Conservation (phyloP, 1,140 invertebrate genomes). For the Heliconius hermathena region DNA sequence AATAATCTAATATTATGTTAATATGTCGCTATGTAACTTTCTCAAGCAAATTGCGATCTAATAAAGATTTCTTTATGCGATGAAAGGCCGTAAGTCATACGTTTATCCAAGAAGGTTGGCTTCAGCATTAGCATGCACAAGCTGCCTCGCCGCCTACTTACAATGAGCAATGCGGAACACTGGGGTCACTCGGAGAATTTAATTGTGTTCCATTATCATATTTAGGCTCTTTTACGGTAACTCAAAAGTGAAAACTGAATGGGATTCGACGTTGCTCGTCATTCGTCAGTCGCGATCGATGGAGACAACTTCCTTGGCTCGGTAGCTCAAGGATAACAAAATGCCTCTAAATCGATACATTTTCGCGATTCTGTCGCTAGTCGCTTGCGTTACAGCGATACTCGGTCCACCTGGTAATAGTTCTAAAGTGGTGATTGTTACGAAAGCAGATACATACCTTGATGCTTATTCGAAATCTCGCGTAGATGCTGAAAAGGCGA, state of each 20-base stretch:
- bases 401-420: constrained; percentile 60
- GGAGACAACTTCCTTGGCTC: constrained; percentile 70
- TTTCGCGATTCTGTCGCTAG: constrained; percentile 51
- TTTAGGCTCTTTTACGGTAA: constrained; percentile 81
- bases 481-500: constrained; percentile 73
- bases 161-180: constrained; percentile 78
- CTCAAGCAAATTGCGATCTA: constrained; percentile 63
- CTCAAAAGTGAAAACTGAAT: constrained; percentile 81
- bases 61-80: constrained; percentile 62
- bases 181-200: constrained; percentile 78
- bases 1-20: not conserved
- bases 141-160: constrained; percentile 66
- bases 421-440: constrained; percentile 53
- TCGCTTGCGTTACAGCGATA: constrained; percentile 62
- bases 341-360: constrained; percentile 59
- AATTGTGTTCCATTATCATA: constrained; percentile 82
- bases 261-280: constrained; percentile 61
- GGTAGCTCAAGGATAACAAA: constrained; percentile 59
- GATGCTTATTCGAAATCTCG: constrained; percentile 75
- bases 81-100: constrained; percentile 63
- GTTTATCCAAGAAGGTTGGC: constrained; percentile 65
- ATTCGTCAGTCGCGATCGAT: constrained; percentile 75
- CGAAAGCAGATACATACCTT: constrained; percentile 71
- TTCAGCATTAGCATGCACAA: constrained; percentile 67
- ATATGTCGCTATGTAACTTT: constrained; percentile 56